phyloP scores from a whole-genome alignment of 2,113 vertebrate genomes.

The Protobothrops mucrosquamatus region DNA sequence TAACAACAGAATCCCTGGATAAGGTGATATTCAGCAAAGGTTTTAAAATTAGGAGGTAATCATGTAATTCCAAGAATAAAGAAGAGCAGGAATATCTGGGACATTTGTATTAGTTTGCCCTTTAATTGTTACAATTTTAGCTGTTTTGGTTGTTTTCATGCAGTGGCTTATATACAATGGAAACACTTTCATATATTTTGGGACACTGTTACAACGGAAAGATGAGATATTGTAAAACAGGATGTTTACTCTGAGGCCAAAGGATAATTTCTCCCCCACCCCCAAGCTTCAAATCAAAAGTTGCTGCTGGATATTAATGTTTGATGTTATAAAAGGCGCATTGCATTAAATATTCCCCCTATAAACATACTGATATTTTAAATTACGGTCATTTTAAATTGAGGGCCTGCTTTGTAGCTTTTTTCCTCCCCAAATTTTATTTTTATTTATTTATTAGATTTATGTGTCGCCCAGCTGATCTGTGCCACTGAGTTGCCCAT shows the following conservation, averaged over 20 bases:
- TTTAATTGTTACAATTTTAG: background rate
- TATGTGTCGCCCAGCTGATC: background rate
- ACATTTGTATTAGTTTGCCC: background rate
- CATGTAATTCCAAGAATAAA: background rate
- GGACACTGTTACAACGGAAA: background rate
- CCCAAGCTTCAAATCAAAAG: background rate
- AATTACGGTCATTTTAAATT: background rate
- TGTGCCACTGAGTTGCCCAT: background rate
- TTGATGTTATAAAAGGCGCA: background rate
- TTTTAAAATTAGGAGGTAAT: background rate
- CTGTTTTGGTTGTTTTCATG: background rate
- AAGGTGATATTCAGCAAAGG: background rate
- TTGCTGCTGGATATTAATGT: background rate
- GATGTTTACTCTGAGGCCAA: background rate
- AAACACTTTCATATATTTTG: background rate
- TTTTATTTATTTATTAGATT: background rate
- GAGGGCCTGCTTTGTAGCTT: background rate
- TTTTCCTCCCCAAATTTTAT: background rate
- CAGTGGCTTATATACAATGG: rapidly evolving
- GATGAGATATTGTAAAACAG: background rate
- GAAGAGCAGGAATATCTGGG: background rate
- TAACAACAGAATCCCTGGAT: background rate
- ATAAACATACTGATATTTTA: background rate
- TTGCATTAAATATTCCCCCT: background rate
- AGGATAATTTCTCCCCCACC: background rate